These are phyloP conservation scores for Lamellibrachia luymesi DNA, from an alignment of 1,140 invertebrate genomes.

Conservation along the genomic window DNA sequence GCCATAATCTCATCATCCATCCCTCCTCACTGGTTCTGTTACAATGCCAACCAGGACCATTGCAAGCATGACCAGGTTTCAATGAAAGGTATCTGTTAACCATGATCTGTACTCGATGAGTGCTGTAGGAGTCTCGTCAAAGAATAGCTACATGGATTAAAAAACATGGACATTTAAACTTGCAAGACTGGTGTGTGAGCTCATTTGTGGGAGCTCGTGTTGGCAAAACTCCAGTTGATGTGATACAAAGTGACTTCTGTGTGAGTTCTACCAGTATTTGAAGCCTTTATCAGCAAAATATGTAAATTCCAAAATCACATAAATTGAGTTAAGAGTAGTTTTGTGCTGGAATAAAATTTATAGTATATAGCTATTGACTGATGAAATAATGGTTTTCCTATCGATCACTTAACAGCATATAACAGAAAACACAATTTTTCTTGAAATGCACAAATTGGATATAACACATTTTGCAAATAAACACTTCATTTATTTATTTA, in stretches of 20 bases:
- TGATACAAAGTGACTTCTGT: not conserved
- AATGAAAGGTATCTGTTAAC: not conserved
- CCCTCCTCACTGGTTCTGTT: not conserved
- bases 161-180: not conserved
- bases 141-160: not conserved
- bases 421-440: no score
- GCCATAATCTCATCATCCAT: not conserved
- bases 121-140: not conserved
- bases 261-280: not conserved
- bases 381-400: no score
- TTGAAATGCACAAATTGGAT: no score
- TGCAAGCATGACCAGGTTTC: not conserved
- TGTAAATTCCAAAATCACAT: no score
- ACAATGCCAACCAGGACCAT: not conserved
- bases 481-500: not conserved
- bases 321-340: no score
- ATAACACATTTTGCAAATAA: no score
- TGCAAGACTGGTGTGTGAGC: not conserved
- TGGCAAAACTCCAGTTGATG: no score
- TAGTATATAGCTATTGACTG: no score
- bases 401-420: no score
- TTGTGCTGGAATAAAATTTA: no score
- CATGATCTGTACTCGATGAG: not conserved
- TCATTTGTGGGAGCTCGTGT: not conserved
- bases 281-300: no score